Conservation (phyloP, 2,113 vertebrate genomes). For the Rhegmatorhina hoffmannsi region DNA sequence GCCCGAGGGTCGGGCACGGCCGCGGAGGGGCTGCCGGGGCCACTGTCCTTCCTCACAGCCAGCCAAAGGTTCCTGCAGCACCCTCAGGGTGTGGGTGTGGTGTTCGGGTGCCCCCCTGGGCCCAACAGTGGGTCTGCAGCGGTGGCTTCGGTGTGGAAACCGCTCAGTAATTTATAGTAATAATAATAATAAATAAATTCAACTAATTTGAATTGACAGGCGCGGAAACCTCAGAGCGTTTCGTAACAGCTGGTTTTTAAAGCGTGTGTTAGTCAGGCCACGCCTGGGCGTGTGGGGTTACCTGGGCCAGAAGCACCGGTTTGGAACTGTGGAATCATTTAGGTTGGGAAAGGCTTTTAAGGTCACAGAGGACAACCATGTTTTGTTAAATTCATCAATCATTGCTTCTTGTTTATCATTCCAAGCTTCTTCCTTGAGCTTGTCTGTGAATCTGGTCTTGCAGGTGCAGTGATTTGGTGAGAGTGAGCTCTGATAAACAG, state of each 20-base stretch:
- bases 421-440: not conserved
- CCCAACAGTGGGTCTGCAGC: not conserved
- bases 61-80: rapidly evolving
- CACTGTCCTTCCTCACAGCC: not conserved
- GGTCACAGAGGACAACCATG: not conserved
- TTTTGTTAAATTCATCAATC: not conserved
- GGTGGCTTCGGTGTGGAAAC: not conserved
- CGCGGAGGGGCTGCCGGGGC: rapidly evolving
- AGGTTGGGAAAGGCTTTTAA: not conserved
- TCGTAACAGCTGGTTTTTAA: not conserved
- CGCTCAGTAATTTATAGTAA: not conserved
- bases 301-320: not conserved
- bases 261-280: not conserved
- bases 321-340: not conserved
- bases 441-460: not conserved
- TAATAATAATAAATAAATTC: not conserved
- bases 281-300: not conserved
- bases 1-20: not conserved
- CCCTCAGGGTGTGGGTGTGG: not conserved
- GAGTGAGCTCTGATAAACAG: not conserved
- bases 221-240: not conserved
- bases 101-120: not conserved
- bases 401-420: not conserved
- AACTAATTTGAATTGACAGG: not conserved
- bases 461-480: not conserved